Evolutionary conservation across 2,113 vertebrate genomes (phyloP).

Genomic region (Cepphus grylle): DNA sequence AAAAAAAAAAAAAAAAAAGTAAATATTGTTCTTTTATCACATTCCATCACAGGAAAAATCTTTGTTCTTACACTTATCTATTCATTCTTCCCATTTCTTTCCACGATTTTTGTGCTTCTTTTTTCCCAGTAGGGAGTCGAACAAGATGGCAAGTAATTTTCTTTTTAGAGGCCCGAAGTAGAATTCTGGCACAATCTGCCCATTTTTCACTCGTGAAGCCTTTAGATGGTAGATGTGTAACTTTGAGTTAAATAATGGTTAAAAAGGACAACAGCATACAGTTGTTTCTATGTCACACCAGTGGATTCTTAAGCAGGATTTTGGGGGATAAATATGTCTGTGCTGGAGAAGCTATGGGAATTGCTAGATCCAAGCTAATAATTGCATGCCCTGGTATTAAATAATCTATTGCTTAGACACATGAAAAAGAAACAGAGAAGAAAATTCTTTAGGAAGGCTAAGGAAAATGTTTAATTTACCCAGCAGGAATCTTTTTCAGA

Average conservation of each 20-base stretch:
- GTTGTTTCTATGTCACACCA: not conserved
- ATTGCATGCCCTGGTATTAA: not conserved
- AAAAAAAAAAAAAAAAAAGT: not conserved
- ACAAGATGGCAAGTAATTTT: not conserved
- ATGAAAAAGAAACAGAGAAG: not conserved
- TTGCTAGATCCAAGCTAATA: not conserved
- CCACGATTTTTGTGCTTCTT: not conserved
- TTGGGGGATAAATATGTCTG: not conserved
- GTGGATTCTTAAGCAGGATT: not conserved
- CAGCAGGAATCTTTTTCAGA: not conserved
- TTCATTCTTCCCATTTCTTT: not conserved
- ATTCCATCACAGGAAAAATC: not conserved
- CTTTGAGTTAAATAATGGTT: not conserved
- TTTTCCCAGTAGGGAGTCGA: not conserved
- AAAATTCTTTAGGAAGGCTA: not conserved
- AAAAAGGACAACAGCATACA: not conserved
- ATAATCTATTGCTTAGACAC: not conserved
- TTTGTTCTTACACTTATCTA: not conserved
- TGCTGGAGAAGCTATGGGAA: not conserved
- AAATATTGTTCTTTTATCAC: not conserved
- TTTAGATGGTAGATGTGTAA: not conserved
- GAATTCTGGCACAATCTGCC: not conserved
- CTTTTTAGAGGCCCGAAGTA: not conserved
- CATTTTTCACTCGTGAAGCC: not conserved
- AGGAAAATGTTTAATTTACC: not conserved